Percentiles rank a stretch among this genome's conserved stretches.
Evolutionary conservation across 2,888 invertebrate genomes (phyloP).

Genomic region (Scaptomyza flava): DNA sequence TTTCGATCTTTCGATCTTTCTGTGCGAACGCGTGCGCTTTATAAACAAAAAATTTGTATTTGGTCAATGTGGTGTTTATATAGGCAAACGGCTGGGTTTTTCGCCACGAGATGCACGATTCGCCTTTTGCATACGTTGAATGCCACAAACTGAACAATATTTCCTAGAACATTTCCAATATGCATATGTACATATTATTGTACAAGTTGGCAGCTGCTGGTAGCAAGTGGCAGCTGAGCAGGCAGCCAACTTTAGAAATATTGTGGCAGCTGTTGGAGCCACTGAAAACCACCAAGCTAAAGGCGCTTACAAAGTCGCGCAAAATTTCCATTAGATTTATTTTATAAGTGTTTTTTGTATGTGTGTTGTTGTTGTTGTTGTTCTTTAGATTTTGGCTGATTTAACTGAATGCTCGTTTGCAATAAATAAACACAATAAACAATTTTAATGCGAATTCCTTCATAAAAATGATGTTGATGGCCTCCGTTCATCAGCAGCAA

Average conservation of each 20-base stretch:
- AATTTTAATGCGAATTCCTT: slow-evolving; percentile 79
- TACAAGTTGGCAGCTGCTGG: slow-evolving; percentile 3
- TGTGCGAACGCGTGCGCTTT: slow-evolving; percentile 18
- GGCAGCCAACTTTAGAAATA: slow-evolving; percentile 19
- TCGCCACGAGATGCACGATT: slow-evolving; percentile 42
- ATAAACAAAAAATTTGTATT: slow-evolving; percentile 17
- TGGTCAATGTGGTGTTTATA: slow-evolving; percentile 30
- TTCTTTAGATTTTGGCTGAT: slow-evolving; percentile 59
- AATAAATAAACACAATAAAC: slow-evolving; percentile 80
- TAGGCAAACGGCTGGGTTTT: slow-evolving; percentile 13
- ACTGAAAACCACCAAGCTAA: slow-evolving; percentile 29
- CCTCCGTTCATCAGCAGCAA: slow-evolving; percentile 24
- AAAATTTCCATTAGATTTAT: slow-evolving; percentile 60
- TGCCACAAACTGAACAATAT: slow-evolving; percentile 38
- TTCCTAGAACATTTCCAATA: slow-evolving; percentile 57
- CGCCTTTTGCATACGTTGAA: slow-evolving; percentile 29
- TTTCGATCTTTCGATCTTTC: not conserved
- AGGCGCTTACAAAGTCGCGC: slow-evolving; percentile 12
- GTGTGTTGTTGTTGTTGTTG: slow-evolving; percentile 14
- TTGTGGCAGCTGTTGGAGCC: slow-evolving; percentile 16
- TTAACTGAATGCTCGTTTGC: slow-evolving; percentile 65
- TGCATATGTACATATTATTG: not conserved
- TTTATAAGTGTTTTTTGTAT: slow-evolving; percentile 2
- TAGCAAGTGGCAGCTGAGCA: slow-evolving; percentile 8
- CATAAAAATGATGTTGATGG: slow-evolving; percentile 62